phyloP scores from a whole-genome alignment of 2,797 vertebrate species.

The Phaenicophaeus curvirostris region DNA sequence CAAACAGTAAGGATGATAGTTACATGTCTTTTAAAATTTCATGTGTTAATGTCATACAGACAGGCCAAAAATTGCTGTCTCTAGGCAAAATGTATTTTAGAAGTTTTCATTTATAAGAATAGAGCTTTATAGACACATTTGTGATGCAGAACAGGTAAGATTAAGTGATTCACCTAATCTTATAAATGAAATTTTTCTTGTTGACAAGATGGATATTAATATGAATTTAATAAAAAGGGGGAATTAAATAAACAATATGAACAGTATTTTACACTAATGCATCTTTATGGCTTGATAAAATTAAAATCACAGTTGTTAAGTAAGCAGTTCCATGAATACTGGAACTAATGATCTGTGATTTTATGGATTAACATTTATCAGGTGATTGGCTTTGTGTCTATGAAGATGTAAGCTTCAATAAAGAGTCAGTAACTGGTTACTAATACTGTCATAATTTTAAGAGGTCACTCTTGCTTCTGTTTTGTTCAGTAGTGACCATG shows the following conservation, averaged over 20 bases:
- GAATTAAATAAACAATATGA: not conserved
- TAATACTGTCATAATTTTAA: not conserved
- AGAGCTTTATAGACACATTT: not conserved
- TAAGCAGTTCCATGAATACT: not conserved
- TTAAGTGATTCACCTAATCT: not conserved
- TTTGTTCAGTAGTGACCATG: not conserved
- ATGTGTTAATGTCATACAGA: not conserved
- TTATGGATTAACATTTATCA: not conserved
- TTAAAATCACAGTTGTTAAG: not conserved
- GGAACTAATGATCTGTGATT: constrained; percentile 5
- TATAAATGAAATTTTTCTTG: not conserved
- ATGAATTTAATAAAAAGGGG: not conserved
- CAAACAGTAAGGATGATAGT: not conserved
- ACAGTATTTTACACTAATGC: not conserved
- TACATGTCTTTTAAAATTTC: not conserved
- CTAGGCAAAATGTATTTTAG: not conserved
- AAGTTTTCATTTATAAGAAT: not conserved
- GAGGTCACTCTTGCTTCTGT: not conserved
- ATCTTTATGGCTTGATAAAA: not conserved
- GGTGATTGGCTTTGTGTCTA: not conserved
- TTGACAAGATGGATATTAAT: not conserved
- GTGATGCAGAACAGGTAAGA: not conserved
- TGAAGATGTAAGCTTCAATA: not conserved
- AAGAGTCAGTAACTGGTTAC: not conserved
- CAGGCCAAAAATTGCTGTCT: not conserved